A percentile compares a stretch with the other conserved stretches of the same genome.
Evolutionary conservation across 2,113 vertebrate species (phyloP).

Genomic region (Cynoglossus semilaevis): DNA sequence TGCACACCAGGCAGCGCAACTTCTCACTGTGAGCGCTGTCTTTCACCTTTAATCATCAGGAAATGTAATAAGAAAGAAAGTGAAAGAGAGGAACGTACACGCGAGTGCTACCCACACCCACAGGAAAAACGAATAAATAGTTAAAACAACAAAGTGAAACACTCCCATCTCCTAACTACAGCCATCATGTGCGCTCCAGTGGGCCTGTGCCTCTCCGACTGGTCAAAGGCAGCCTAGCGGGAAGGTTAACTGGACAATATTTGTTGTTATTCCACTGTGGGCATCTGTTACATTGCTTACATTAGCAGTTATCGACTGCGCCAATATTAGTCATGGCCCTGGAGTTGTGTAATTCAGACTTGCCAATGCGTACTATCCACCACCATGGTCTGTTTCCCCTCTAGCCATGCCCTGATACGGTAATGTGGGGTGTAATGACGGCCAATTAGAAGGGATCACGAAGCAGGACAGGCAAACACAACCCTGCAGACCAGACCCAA

Average conservation of each 20-base stretch:
- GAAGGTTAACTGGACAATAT: slow-evolving; percentile 73
- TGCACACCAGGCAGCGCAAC: too few relatives aligned
- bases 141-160: slow-evolving; percentile 63
- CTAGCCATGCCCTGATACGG: slow-evolving; percentile 67
- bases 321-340: slow-evolving; percentile 74
- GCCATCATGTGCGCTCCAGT: slow-evolving; percentile 65
- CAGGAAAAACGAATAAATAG: slow-evolving; percentile 59
- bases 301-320: slow-evolving; percentile 72
- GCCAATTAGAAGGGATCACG: slow-evolving; percentile 77
- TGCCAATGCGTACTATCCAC: slow-evolving; percentile 73
- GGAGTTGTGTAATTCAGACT: slow-evolving; percentile 76
- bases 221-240: slow-evolving; percentile 69
- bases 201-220: slow-evolving; percentile 52
- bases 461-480: slow-evolving; percentile 74
- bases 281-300: slow-evolving; percentile 73
- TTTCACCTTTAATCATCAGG: neutral
- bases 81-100: neutral
- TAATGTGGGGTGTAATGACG: slow-evolving; percentile 77
- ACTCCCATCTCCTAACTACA: slow-evolving; percentile 57
- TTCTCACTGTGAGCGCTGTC: too few relatives aligned
- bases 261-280: slow-evolving; percentile 62
- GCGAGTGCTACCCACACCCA: slow-evolving; percentile 3
- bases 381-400: slow-evolving; percentile 74
- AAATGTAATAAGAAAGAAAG: slow-evolving; percentile 4
- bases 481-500: slow-evolving; percentile 41